Evolutionary conservation across 2,797 vertebrate genomes (phyloP).

Genomic region (Zenarchopterus dispar): DNA sequence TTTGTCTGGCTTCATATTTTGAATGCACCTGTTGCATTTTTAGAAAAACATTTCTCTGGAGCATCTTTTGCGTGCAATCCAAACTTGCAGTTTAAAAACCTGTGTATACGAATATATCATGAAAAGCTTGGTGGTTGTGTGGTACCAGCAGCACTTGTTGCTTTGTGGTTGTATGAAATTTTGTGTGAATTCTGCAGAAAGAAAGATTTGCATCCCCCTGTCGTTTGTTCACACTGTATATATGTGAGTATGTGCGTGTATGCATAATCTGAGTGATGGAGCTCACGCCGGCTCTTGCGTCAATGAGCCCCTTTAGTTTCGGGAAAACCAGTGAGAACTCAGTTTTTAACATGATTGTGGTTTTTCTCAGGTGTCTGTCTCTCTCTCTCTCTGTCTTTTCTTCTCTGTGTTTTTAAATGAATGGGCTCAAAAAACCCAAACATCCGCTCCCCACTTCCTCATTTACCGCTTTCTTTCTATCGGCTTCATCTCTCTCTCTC

Average conservation of each 20-base stretch:
- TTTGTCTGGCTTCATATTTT: too few relatives aligned
- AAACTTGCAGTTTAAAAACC: constrained; percentile 5
- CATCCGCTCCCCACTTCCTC: constrained; percentile 80
- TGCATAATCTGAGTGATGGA: constrained; percentile 40
- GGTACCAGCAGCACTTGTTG: constrained; percentile 23
- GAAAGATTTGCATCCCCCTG: constrained; percentile 54
- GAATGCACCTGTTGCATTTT: not conserved
- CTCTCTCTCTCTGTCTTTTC: constrained; percentile 64
- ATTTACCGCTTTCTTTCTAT: constrained; percentile 80
- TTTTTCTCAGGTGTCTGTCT: constrained; percentile 84
- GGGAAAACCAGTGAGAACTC: constrained; percentile 80
- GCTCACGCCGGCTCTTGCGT: constrained; percentile 70
- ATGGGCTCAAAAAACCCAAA: constrained; percentile 87
- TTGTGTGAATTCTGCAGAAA: constrained; percentile 68
- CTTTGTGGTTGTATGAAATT: constrained; percentile 59
- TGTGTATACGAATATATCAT: not conserved
- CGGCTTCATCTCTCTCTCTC: constrained; percentile 33
- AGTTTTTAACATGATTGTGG: constrained; percentile 74
- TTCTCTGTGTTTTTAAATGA: constrained; percentile 83
- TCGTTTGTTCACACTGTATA: constrained; percentile 37
- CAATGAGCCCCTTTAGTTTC: constrained; percentile 81
- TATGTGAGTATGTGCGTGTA: constrained; percentile 30
- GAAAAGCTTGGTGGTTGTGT: not conserved
- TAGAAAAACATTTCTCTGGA: not conserved
- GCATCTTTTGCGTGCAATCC: not conserved